Evolutionary conservation across 2,797 vertebrate species (phyloP).

Genomic region (Eupleurogrammus muticus): DNA sequence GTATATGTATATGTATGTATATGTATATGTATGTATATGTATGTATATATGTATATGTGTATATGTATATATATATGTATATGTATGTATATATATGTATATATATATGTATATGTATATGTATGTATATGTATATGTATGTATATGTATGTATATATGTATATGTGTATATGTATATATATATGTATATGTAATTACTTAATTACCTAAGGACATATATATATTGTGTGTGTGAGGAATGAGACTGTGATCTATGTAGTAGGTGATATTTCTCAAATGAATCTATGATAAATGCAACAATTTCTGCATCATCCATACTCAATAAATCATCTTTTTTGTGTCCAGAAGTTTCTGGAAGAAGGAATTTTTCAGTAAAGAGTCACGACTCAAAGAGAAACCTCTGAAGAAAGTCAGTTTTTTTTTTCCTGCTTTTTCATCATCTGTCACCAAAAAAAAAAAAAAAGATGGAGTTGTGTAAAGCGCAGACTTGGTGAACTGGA

Average conservation of each 20-base stretch:
- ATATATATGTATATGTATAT: too few species aligned
- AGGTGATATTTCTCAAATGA: conserved; percentile 2
- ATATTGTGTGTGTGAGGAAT: background rate
- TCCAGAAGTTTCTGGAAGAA: conserved; percentile 20
- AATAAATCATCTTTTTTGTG: background rate
- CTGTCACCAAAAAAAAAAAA: conserved; percentile 23
- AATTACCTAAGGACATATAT: too few species aligned
- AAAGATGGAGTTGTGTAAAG: conserved; percentile 6
- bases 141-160: too few species aligned
- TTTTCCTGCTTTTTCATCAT: conserved; percentile 39
- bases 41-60: too few species aligned
- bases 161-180: too few species aligned
- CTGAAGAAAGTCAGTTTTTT: too few species aligned
- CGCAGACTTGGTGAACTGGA: conserved; percentile 43
- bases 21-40: too few species aligned
- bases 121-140: too few species aligned
- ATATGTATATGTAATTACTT: too few species aligned
- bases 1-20: too few species aligned
- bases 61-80: too few species aligned
- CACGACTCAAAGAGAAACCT: conserved; percentile 13
- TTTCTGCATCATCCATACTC: background rate
- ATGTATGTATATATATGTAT: too few species aligned
- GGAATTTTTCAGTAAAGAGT: conserved; percentile 7
- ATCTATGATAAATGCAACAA: conserved; percentile 17
- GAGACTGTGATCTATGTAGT: background rate